phyloP scores from a whole-genome alignment of 2,797 vertebrate genomes.

The Columba guinea region DNA sequence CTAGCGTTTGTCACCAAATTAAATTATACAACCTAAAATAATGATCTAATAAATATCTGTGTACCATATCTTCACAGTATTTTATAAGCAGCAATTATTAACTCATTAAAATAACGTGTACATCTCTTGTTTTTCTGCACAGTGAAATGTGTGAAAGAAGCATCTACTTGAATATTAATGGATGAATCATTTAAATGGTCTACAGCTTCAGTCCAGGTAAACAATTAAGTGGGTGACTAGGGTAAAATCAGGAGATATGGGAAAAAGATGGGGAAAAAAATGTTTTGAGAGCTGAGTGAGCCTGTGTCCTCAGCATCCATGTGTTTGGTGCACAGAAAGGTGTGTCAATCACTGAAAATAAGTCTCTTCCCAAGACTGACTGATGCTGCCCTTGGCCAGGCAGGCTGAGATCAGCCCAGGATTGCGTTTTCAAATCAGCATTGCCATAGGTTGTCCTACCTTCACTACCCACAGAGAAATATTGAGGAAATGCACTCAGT shows the following conservation, averaged over 20 bases:
- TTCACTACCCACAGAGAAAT: neutral
- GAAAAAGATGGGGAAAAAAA: neutral
- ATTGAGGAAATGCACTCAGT: neutral
- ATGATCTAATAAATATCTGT: neutral
- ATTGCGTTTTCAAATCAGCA: neutral
- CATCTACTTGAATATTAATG: slow-evolving; percentile 19
- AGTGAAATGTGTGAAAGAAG: neutral
- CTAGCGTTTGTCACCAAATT: neutral
- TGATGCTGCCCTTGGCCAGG: neutral
- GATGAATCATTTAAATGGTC: neutral
- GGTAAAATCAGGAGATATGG: neutral
- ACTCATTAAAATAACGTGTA: neutral
- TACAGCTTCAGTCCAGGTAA: slow-evolving; percentile 19
- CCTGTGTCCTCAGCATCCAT: neutral
- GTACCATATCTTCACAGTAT: neutral
- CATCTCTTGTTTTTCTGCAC: neutral
- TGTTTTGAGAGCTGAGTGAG: neutral
- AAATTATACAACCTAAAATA: neutral
- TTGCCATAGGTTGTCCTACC: neutral
- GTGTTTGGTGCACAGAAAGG: neutral
- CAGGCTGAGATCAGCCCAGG: neutral
- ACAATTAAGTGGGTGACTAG: neutral
- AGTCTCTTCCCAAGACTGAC: neutral
- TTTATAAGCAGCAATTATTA: slow-evolving; percentile 1
- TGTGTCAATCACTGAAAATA: neutral